Base-by-base conservation (phyloP, 2,888 invertebrate species). In the Epiblema foenella region DNA sequence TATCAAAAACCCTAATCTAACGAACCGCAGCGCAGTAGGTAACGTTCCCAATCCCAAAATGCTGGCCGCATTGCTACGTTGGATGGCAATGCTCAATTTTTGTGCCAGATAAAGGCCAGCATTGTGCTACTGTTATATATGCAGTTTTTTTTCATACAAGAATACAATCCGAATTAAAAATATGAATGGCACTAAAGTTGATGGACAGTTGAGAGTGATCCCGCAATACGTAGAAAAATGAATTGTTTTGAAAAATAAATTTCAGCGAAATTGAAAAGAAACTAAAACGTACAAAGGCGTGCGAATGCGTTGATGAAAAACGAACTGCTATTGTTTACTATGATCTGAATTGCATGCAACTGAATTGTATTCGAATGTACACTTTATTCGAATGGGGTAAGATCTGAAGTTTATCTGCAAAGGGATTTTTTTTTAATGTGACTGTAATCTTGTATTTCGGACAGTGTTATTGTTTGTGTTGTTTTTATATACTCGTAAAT, bases 241-340 rank as follows among this genome's bases (percentile, higher is more conserved):
- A 46, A 33, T 52, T 15, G 64, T 72, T 68, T 51, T 58, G 52
- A 20, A 57, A 59, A 65, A 68, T 39, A 66, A 59, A 68, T 63
- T 68, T 58, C 62, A 57, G 24, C 49, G 18, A 72, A 42, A 68
- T 63, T 68, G 46, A 58, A 67, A 72, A 68, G 57, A 63, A 68
- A 72, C 57, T 51, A 42, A 71, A 67, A 63, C 39, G 18, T n/a
- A 62, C 67, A 63, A 72, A 57, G 51, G 57, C 59, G 63, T 54
- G 63, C 54, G 52, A 62, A 39, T 37, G 62, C 72, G 74, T 69
- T 76, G 75, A 77, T 76, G 78, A 77, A 75, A 76, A 77, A 76
- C 68, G 69, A 60, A 69, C 64, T 15, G 17, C 75, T 63, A 75
- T 78, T 77, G 77, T 79, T 76, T 51, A 56, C 56, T 15, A 42